These are phyloP conservation scores for Kryptolebias marmoratus DNA, from an alignment of 2,113 vertebrate genomes.

Conservation along the genomic window DNA sequence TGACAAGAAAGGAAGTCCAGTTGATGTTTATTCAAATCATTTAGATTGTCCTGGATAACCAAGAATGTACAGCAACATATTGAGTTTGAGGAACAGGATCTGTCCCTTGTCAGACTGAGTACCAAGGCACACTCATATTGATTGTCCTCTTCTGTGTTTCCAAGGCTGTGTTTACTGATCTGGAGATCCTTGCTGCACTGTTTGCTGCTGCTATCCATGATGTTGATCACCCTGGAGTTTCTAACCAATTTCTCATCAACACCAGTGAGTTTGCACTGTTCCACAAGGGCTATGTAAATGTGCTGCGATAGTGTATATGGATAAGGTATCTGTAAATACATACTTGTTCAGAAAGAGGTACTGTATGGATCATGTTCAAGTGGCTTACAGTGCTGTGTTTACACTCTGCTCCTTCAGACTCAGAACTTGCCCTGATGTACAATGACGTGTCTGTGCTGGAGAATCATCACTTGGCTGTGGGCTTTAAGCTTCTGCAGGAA, in stretches of 20 bases:
- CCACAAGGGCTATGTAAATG: not conserved
- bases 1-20: too few relatives aligned
- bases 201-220: conserved; percentile 93
- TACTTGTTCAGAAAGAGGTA: not conserved
- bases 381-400: not conserved
- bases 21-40: too few relatives aligned
- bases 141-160: conserved; percentile 25
- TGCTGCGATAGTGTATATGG: conserved; percentile 3
- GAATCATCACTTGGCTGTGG: conserved; percentile 92
- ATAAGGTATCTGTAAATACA: not conserved
- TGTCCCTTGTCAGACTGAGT: not conserved
- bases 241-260: conserved; percentile 96
- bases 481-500: conserved; percentile 92
- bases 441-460: conserved; percentile 91
- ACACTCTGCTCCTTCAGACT: conserved; percentile 77
- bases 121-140: not conserved
- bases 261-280: conserved; percentile 85
- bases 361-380: not conserved
- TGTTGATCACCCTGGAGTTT: conserved; percentile 92
- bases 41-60: too few relatives aligned
- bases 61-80: too few relatives aligned
- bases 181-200: conserved; percentile 91
- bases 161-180: conserved; percentile 91
- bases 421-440: conserved; percentile 93
- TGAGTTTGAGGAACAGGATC: too few relatives aligned